These are phyloP conservation scores for Macrobrachium nipponense DNA, from an alignment of 1,140 invertebrate species.

Conservation along the genomic window DNA sequence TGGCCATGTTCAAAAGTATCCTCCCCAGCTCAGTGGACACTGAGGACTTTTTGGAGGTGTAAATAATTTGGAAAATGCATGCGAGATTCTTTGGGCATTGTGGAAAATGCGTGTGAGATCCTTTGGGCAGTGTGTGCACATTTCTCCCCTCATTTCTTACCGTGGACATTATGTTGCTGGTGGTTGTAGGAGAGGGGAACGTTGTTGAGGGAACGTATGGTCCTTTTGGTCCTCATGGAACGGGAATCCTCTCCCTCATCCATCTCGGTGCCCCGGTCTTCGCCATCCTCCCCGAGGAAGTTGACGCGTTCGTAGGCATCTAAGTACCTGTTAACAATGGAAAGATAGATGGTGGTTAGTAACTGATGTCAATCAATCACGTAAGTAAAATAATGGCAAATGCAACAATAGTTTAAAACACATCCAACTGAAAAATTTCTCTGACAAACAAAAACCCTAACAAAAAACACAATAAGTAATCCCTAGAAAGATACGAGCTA, in stretches of 20 bases:
- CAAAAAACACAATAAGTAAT: no score
- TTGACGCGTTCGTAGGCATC: slow-evolving; percentile 88
- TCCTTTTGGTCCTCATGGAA: slow-evolving; percentile 76
- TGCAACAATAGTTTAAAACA: no score
- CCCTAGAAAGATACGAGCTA: no score
- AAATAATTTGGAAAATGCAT: neutral
- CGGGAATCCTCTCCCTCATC: slow-evolving; percentile 83
- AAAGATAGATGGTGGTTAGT: neutral
- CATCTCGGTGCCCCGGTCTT: slow-evolving; percentile 72
- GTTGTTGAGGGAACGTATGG: slow-evolving; percentile 76
- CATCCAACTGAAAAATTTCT: no score
- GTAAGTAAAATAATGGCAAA: no score
- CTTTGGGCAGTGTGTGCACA: neutral
- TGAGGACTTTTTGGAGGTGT: no score
- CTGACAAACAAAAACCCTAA: no score
- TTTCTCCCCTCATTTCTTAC: slow-evolving; percentile 70
- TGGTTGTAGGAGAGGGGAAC: slow-evolving; percentile 87
- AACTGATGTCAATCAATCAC: no score
- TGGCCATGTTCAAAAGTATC: no score
- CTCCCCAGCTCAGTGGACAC: neutral
- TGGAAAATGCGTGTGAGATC: neutral
- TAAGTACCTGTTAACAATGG: slow-evolving; percentile 77
- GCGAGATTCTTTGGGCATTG: no score
- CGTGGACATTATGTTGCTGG: slow-evolving; percentile 82
- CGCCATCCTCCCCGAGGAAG: slow-evolving; percentile 79